Evolutionary conservation across 2,113 vertebrate genomes (phyloP).

Genomic region (Bombycilla garrulus): DNA sequence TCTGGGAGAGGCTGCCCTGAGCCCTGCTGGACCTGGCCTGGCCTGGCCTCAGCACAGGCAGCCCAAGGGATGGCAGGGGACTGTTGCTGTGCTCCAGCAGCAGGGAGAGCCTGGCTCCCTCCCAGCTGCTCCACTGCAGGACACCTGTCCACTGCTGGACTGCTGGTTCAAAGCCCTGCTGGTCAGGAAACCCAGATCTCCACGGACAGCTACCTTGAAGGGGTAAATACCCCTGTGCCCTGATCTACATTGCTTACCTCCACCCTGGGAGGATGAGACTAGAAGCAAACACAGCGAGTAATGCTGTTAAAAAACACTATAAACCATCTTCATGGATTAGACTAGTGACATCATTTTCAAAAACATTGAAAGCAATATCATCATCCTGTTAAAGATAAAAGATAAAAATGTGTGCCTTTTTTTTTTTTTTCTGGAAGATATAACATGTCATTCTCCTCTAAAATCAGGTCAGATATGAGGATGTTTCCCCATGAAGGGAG

Average conservation of each 20-base stretch:
- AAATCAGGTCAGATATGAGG: not conserved
- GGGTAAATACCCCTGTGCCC: not conserved
- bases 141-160: no score
- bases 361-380: not conserved
- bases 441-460: not conserved
- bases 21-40: not conserved
- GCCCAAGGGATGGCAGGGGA: no score
- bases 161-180: not conserved
- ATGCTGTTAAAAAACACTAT: not conserved
- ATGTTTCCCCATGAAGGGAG: not conserved
- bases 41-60: not conserved
- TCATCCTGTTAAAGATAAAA: not conserved
- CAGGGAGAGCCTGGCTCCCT: not conserved
- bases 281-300: rapidly evolving
- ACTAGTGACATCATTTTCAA: not conserved
- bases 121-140: not conserved
- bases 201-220: not conserved
- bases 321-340: not conserved
- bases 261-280: rapidly evolving
- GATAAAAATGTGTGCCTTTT: not conserved
- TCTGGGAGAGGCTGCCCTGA: not conserved
- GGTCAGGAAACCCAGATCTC: not conserved
- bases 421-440: not conserved
- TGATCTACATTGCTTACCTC: no score
- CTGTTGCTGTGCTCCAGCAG: not conserved